Percentiles rank a stretch among this genome's conserved stretches.
Conservation (phyloP, 2,888 invertebrate genomes). For the Ceramica pisi region DNA sequence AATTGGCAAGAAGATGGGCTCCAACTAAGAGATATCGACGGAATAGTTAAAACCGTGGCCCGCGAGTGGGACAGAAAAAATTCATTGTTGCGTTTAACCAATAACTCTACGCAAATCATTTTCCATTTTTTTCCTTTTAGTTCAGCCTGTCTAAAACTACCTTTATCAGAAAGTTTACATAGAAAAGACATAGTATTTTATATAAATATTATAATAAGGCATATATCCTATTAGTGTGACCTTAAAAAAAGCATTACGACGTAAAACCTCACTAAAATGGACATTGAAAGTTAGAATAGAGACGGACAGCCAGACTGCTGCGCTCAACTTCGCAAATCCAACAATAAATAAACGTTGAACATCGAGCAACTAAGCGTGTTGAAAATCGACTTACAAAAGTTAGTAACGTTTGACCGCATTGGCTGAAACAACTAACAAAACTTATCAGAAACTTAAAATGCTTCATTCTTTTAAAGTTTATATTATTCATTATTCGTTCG, state of each 20-base stretch:
- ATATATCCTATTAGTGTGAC: background rate
- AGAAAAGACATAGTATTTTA: background rate
- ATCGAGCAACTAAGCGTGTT: background rate
- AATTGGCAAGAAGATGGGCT: no score
- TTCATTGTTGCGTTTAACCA: no score
- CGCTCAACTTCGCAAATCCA: conserved; percentile 2
- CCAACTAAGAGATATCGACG: no score
- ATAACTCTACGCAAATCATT: background rate
- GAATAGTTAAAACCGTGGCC: no score
- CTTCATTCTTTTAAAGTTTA: no score
- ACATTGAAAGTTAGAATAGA: background rate
- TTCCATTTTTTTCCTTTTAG: background rate
- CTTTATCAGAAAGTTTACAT: background rate
- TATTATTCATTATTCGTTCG: no score
- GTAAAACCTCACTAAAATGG: background rate
- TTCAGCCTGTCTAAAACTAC: background rate
- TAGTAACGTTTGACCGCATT: conserved; percentile 9
- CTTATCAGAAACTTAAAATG: background rate
- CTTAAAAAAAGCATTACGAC: background rate
- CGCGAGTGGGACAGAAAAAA: no score
- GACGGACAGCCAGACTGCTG: conserved; percentile 1
- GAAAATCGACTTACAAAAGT: conserved; percentile 5
- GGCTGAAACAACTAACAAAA: background rate
- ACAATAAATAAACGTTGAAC: conserved; percentile 12
- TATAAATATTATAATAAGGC: no score